Conservation (phyloP, 2,113 vertebrate genomes). For the Megaceryle maxima region DNA sequence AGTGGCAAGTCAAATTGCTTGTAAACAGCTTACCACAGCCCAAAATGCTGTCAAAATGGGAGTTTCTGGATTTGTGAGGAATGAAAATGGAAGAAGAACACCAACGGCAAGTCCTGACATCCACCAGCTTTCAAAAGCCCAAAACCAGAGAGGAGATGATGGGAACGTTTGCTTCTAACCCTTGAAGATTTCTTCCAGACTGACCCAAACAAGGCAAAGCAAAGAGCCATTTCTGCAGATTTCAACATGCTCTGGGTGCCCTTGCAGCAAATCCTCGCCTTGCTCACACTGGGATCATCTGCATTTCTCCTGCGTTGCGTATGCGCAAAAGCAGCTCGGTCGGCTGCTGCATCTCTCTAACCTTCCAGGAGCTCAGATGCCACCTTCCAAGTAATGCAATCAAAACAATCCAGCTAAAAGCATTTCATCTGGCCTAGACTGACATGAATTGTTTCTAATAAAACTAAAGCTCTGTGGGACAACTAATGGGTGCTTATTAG, state of each 20-base stretch:
- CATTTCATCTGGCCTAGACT: constrained; percentile 1
- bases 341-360: background rate
- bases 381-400: constrained; percentile 46
- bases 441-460: constrained; percentile 51
- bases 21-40: background rate
- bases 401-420: constrained; percentile 47
- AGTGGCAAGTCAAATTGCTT: background rate
- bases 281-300: background rate
- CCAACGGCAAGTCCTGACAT: background rate
- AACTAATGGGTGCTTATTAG: constrained; percentile 55
- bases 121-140: background rate
- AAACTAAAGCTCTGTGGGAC: constrained; percentile 44
- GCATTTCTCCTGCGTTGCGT: background rate
- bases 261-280: background rate
- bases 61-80: background rate
- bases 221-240: background rate
- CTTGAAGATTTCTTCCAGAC: background rate
- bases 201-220: background rate
- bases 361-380: background rate
- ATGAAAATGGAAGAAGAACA: background rate
- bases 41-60: background rate
- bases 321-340: background rate
- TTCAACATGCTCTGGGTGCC: background rate
- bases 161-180: background rate
- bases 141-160: background rate